These are phyloP conservation scores for Leucopsar rothschildi DNA, from an alignment of 2,113 vertebrate genomes.

Conservation along the genomic window DNA sequence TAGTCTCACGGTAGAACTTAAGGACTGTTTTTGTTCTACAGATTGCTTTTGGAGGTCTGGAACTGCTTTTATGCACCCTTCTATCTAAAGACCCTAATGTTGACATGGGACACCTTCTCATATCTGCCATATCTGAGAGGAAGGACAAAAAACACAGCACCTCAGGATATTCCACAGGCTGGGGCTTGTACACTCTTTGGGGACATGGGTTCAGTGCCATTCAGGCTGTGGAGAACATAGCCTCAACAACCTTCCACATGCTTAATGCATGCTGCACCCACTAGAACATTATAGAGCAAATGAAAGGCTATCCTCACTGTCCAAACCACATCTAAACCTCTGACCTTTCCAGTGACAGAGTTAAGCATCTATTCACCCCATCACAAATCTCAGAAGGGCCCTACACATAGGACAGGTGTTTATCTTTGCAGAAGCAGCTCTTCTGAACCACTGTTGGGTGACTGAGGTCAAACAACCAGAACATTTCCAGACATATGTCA, in stretches of 20 bases:
- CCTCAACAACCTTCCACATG: background rate
- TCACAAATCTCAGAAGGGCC: background rate
- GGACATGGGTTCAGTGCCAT: background rate
- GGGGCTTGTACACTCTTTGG: background rate
- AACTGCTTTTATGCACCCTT: accelerated
- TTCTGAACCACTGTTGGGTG: background rate
- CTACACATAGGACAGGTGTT: background rate
- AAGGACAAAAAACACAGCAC: background rate
- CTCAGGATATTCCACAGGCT: background rate
- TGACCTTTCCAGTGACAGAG: background rate
- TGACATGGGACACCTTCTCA: background rate
- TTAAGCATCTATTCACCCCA: background rate
- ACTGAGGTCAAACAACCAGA: background rate
- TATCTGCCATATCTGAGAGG: background rate
- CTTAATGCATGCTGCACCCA: background rate
- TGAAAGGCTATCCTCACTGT: background rate
- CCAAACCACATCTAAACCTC: background rate
- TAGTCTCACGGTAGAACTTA: background rate
- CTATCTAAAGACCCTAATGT: background rate
- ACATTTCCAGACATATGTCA: background rate
- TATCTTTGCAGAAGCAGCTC: background rate
- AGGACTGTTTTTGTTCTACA: background rate
- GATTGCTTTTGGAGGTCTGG: background rate
- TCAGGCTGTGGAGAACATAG: background rate
- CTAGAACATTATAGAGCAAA: accelerated